phyloP scores from a whole-genome alignment of 2,797 vertebrate genomes.

The Notolepis coatsorum region DNA sequence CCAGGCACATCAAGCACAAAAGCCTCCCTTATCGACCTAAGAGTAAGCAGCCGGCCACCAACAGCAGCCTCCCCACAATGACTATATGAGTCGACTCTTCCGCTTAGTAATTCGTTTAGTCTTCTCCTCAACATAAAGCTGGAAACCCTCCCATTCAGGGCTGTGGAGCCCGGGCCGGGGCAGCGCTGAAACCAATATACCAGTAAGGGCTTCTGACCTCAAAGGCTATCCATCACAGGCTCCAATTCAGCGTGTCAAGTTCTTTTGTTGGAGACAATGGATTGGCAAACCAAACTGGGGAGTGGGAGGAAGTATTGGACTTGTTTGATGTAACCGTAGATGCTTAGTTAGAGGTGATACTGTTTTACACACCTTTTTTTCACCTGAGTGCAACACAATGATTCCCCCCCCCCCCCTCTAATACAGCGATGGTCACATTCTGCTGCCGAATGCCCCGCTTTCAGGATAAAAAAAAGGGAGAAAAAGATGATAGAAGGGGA shows the following conservation, averaged over 20 bases:
- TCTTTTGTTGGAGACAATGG: constrained; percentile 77
- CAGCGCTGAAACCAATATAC: constrained; percentile 77
- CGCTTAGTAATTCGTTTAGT: constrained; percentile 60
- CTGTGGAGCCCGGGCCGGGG: constrained; percentile 57
- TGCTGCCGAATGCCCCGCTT: neutral
- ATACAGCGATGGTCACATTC: constrained; percentile 55
- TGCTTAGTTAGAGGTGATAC: constrained; percentile 71
- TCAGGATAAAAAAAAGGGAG: too few species aligned
- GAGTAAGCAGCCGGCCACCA: constrained; percentile 34
- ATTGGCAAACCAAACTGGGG: constrained; percentile 76
- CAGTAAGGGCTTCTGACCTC: constrained; percentile 80
- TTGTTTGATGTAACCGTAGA: constrained; percentile 80
- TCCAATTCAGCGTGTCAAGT: constrained; percentile 80
- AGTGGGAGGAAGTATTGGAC: constrained; percentile 82
- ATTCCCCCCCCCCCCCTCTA: constrained; percentile 68
- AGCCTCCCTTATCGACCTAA: constrained; percentile 16
- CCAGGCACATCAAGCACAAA: constrained; percentile 33
- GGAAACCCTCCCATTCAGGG: constrained; percentile 62
- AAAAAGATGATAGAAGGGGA: neutral
- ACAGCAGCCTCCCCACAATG: constrained; percentile 62
- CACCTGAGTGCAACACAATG: constrained; percentile 60
- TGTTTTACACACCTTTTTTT: constrained; percentile 73
- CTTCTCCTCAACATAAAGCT: constrained; percentile 55
- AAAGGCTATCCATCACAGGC: constrained; percentile 80
- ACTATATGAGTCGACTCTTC: constrained; percentile 49